These are phyloP conservation scores for Pheucticus melanocephalus DNA, from an alignment of 2,113 vertebrate species.

Conservation along the genomic window DNA sequence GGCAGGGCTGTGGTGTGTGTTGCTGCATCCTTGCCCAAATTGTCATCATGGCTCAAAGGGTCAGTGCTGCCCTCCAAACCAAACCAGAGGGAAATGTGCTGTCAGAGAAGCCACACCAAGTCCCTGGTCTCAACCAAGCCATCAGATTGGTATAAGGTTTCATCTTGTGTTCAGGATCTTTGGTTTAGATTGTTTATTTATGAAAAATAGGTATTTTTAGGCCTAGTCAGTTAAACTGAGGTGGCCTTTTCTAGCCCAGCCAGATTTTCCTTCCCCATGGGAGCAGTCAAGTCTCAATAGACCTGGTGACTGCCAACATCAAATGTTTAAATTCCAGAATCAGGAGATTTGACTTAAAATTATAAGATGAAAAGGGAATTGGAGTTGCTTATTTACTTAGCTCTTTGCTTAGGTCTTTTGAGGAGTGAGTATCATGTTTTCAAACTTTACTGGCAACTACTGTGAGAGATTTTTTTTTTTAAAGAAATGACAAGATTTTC, in stretches of 20 bases:
- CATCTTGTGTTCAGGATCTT: neutral
- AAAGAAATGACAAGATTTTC: neutral
- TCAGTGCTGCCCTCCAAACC: neutral
- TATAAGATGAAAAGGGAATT: neutral
- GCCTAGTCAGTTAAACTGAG: fast-evolving
- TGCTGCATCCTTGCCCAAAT: neutral
- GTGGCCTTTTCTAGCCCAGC: neutral
- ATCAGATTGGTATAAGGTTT: neutral
- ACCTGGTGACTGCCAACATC: neutral
- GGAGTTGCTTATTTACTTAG: neutral
- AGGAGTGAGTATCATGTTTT: neutral
- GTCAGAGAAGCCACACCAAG: neutral
- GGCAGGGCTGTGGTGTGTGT: neutral
- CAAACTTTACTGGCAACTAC: neutral
- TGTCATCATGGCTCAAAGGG: neutral
- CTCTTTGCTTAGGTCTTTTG: neutral
- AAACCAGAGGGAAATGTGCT: neutral
- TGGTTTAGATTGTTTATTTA: neutral
- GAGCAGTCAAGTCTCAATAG: neutral
- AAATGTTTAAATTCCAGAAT: neutral
- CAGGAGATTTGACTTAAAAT: neutral
- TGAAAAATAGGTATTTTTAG: neutral
- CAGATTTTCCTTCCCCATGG: neutral
- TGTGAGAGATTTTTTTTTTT: neutral
- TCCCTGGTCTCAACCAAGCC: neutral